Percentiles rank a stretch among this genome's conserved stretches.
Conservation (phyloP, 2,113 vertebrate species). For the Toxotes chatareus region DNA sequence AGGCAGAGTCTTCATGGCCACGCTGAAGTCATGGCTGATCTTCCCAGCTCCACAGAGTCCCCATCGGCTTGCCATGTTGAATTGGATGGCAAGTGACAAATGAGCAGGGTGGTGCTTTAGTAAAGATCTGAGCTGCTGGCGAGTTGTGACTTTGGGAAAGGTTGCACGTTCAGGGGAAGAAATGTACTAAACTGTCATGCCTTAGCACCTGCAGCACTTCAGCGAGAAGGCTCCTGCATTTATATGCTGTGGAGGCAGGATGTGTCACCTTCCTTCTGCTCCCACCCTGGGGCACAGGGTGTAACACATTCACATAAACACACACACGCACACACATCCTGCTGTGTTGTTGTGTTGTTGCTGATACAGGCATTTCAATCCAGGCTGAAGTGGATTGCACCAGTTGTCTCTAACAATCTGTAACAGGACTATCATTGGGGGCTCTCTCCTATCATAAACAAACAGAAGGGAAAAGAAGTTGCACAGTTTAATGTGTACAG, state of each 20-base stretch:
- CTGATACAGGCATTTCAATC: constrained; percentile 60
- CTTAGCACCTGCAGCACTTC: constrained; percentile 33
- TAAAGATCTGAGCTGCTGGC: constrained; percentile 43
- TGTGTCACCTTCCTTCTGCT: constrained; percentile 64
- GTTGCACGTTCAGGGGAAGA: constrained; percentile 47
- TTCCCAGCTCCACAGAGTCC: constrained; percentile 84
- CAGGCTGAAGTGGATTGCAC: constrained; percentile 50
- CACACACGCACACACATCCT: constrained; percentile 20
- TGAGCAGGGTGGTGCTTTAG: constrained; percentile 42
- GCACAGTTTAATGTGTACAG: constrained; percentile 47
- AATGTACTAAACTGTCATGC: constrained; percentile 51
- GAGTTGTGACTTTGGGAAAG: constrained; percentile 67
- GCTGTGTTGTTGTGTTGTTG: constrained; percentile 39
- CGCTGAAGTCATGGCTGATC: constrained; percentile 86
- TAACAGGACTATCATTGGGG: constrained; percentile 49
- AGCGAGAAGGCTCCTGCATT: constrained; percentile 56
- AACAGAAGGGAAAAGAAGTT: neutral
- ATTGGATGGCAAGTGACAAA: constrained; percentile 55
- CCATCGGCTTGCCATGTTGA: constrained; percentile 84
- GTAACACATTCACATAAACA: constrained; percentile 35
- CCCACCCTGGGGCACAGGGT: constrained; percentile 54
- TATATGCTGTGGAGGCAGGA: constrained; percentile 68
- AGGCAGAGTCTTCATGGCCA: constrained; percentile 81
- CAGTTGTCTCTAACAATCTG: constrained; percentile 64
- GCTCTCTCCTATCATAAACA: constrained; percentile 40